Evolutionary conservation across 2,797 vertebrate genomes (phyloP), one percentile per base, ranked within the genome.

Genomic region (Melanotaenia boesemani): DNA sequence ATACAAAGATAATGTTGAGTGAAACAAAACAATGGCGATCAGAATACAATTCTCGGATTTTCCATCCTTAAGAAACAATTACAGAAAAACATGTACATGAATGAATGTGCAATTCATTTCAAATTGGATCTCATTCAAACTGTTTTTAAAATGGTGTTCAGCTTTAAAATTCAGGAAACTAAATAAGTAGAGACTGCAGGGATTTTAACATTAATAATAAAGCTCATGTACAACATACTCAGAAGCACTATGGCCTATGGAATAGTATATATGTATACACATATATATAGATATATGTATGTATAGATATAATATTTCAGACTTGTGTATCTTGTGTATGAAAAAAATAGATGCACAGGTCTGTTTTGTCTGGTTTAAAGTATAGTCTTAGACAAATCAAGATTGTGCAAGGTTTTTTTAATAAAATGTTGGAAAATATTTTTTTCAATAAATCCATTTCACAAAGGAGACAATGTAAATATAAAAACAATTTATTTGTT

Each of bases 371-470:
- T 41, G 39, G 12, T 41, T 26, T 1, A 71, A 44, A 63, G 50
- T 36, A 41, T 5, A 67, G 30, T 7, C 48, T 22, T 63, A 57
- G 34, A 63, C 20, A 61, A 32, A 82, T 63, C 22, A 56, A 24
- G 2, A 63, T 15, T 54, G 58, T 77, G 65, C 55, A n/a, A 56
- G 28, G 9, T 70, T 22, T 32, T 32, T 0, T 67, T 46, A 20
- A 20, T 28, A 13, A 26, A 55, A 15, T 15, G 54, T 28, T 28
- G 24, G 24, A 63, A 66, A 61, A 24, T 16, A 39, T 52, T 16
- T 36, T 69, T 69, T 54, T 46, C 9, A 30, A 20, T 41, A 59
- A 63, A 13, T 58, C 30, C 22, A 6, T n/a, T 70, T 62, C 16
- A 41, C 12, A 13, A 46, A 72, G 12, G 48, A 70, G 44, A 48